phyloP scores from a whole-genome alignment of 2,113 vertebrate species.

The Xiphophorus hellerii region DNA sequence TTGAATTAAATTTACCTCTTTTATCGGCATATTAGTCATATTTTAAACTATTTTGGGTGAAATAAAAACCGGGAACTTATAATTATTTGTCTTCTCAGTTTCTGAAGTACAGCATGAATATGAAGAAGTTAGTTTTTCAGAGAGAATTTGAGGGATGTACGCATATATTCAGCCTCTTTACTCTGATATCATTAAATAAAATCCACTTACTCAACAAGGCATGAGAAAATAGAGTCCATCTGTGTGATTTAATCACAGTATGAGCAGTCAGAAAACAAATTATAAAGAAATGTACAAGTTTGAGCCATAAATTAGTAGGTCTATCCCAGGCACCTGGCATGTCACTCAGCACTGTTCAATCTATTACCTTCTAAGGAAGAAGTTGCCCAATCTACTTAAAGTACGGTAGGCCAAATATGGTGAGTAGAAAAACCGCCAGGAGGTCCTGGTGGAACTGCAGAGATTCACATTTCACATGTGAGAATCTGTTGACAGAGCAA shows the following conservation, averaged over 20 bases:
- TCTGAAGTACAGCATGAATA: too few relatives aligned
- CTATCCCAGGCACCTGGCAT: too few relatives aligned
- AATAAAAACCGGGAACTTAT: too few relatives aligned
- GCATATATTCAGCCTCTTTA: background rate
- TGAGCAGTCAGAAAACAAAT: background rate
- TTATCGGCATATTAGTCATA: too few relatives aligned
- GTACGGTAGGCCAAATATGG: too few relatives aligned
- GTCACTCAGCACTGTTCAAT: too few relatives aligned
- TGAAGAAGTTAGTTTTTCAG: too few relatives aligned
- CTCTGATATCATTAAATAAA: background rate
- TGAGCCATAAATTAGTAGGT: too few relatives aligned
- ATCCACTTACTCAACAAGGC: background rate
- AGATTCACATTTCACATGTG: background rate
- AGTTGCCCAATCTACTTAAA: background rate
- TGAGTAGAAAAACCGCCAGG: too few relatives aligned
- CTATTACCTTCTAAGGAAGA: background rate
- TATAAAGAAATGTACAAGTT: background rate
- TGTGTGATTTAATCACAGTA: background rate
- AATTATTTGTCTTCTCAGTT: too few relatives aligned
- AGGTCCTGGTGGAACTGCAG: background rate
- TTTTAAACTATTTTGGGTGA: too few relatives aligned
- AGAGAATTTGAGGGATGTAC: background rate
- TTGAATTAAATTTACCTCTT: too few relatives aligned
- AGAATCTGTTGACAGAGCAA: background rate
- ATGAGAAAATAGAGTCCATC: background rate